Base-by-base conservation (phyloP, 2,888 invertebrate genomes). In the Caenorhabditis wallacei region DNA sequence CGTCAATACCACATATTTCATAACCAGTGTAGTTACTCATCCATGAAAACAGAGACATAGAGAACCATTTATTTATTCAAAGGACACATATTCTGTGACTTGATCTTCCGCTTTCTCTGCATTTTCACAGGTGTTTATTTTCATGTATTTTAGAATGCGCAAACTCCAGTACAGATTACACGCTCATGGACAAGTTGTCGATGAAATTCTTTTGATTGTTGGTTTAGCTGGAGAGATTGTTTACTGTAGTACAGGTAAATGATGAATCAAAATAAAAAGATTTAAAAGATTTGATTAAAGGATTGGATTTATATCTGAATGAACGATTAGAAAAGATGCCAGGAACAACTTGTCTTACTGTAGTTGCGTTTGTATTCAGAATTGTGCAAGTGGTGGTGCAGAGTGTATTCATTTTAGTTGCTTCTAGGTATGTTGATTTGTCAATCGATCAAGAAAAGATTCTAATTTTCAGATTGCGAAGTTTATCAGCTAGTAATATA, bases 331-430 rank as follows among this genome's bases (percentile, higher is more conserved):
- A 57, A 30, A 80, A 80, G n/a, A 63, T 66, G 0, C 68, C 35
- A 37, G 68, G 69, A n/a, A 69, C 81, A 0, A 24, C 56, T 1
- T 70, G 57, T 61, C 57, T 84, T 10, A 83, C 82, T 18, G 82
- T 84, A 13, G 88, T 89, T 68, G 87, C 88, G 70, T 84, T 91
- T 57, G 80, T 86, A 24, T 78, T 86, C 8, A 80, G 91, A 4
- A 80, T 89, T 35, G 71, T 89, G 16, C 90, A 91, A 86, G 91
- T 91, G 24, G 84, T 88, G 11, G 82, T 91, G 10, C 91, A 91
- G 59, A 81, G 89, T 2, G 83, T 89, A 1, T 91, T 91, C 69
- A 91, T 91, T 59, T 57, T 91, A 18, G 75, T 89, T 11, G 82
- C 84, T 11, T 85, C 84, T 13, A 83, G 87, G 88, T 88, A 40